phyloP scores from a whole-genome alignment of 2,888 invertebrate genomes.

The Tipula confusa region DNA sequence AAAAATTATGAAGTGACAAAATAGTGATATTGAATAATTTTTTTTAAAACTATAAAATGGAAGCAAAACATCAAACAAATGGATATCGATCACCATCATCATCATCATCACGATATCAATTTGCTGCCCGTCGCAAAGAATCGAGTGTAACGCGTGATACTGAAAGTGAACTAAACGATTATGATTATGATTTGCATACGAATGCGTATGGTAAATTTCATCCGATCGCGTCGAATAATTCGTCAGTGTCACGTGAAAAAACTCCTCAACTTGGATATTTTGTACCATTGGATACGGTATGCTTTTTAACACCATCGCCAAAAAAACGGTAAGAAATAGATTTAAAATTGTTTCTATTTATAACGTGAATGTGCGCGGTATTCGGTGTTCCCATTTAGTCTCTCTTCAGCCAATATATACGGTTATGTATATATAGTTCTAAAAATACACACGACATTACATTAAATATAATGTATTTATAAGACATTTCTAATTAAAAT shows the following conservation, averaged over 20 bases:
- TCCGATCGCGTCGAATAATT: neutral
- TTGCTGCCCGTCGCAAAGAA: neutral
- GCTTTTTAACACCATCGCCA: slow-evolving; percentile 48
- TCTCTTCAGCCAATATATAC: neutral
- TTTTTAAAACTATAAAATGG: neutral
- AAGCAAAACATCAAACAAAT: neutral
- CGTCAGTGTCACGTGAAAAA: neutral
- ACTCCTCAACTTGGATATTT: slow-evolving; percentile 58
- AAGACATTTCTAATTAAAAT: neutral
- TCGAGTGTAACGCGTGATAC: neutral
- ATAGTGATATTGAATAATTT: neutral
- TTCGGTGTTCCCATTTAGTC: neutral
- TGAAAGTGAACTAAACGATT: neutral
- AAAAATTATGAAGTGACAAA: neutral
- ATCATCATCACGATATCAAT: neutral
- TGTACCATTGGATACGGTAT: slow-evolving; percentile 52
- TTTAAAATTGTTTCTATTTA: neutral
- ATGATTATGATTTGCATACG: neutral
- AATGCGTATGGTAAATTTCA: neutral
- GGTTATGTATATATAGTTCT: neutral
- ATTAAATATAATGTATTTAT: too few relatives aligned
- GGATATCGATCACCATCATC: neutral
- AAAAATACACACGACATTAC: neutral
- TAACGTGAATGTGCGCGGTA: neutral
- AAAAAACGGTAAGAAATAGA: neutral